Evolutionary conservation across 2,797 vertebrate genomes (phyloP), one percentile per base, ranked within the genome.

Genomic region (Sebastes vulpes): DNA sequence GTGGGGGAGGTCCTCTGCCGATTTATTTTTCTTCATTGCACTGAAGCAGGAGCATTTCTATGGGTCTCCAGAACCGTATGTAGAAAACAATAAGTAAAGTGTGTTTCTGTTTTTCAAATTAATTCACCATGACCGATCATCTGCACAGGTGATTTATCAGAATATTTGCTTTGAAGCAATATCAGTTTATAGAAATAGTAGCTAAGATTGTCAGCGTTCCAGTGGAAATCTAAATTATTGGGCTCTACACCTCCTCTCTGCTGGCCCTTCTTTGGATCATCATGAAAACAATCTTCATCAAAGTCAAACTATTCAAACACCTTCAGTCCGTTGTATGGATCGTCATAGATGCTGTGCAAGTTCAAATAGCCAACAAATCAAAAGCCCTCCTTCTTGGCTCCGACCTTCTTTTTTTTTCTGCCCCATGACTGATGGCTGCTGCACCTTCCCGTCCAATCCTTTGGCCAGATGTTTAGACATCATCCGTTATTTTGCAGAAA

Each of bases 401-500:
- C 0, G 0, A 28, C 3, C 5, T 52, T 52, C 6, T 54, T 52
- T 35, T 4, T 4, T 10, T 16, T 46, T 14, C 16, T 60, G 10
- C 25, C 25, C 60, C 9, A 8, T 57, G 57, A 59, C 16, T 46
- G 16, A 69, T 67, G 23, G 38, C 29, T 28, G 21, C 16, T 6
- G 9, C 31, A 57, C 35, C 32, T 38, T 67, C 23, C 16, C 3
- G 16, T 70, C 14, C 16, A 20, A 3, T 58, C 26, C 9, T 54
- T 57, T 68, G 54, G 11, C 59, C 83, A 83, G 75, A 76, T 73
- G 64, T 75, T 65, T 7, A 48, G 16, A 48, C 11, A 23, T 46
- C 1, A 53, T 29, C 10, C 6, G 3, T 65, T 23, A 48, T 3
- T 25, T 10, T 21, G 4, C 6, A 29, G 11, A 67, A 68, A 70